Evolutionary conservation across 2,797 vertebrate genomes (phyloP).

Genomic region (Poeciliopsis infans): DNA sequence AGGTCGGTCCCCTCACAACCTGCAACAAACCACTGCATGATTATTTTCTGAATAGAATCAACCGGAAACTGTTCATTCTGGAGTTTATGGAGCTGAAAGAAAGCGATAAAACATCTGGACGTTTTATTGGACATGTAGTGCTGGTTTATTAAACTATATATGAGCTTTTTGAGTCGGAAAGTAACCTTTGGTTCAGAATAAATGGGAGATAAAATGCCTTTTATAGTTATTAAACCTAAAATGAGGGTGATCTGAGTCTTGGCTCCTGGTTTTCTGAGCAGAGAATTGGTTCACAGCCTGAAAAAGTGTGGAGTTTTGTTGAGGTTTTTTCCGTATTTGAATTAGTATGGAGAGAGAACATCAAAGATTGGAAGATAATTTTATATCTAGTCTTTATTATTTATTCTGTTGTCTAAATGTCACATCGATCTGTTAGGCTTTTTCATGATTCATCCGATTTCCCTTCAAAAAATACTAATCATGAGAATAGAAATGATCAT

Average conservation of each 20-base stretch:
- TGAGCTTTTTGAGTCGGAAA: not conserved
- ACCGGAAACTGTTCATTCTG: not conserved
- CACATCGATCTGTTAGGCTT: not conserved
- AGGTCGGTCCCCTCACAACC: slow-evolving; percentile 77
- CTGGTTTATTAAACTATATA: no score
- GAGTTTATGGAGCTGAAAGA: not conserved
- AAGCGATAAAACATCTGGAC: not conserved
- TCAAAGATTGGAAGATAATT: not conserved
- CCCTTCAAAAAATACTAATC: no score
- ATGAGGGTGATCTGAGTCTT: not conserved
- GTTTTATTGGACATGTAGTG: not conserved
- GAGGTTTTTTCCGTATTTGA: not conserved
- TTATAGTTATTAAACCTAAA: not conserved
- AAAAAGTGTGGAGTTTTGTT: not conserved
- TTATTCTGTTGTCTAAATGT: not conserved
- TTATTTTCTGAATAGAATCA: not conserved
- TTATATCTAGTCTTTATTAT: not conserved
- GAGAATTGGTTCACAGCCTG: not conserved
- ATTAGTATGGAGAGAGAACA: not conserved
- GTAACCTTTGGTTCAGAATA: not conserved
- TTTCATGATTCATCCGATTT: not conserved
- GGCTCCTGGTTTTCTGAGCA: not conserved
- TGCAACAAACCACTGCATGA: not conserved
- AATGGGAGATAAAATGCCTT: not conserved
- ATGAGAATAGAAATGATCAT: no score